Evolutionary conservation across 2,888 invertebrate species (phyloP).

Genomic region (Ophraella communa): DNA sequence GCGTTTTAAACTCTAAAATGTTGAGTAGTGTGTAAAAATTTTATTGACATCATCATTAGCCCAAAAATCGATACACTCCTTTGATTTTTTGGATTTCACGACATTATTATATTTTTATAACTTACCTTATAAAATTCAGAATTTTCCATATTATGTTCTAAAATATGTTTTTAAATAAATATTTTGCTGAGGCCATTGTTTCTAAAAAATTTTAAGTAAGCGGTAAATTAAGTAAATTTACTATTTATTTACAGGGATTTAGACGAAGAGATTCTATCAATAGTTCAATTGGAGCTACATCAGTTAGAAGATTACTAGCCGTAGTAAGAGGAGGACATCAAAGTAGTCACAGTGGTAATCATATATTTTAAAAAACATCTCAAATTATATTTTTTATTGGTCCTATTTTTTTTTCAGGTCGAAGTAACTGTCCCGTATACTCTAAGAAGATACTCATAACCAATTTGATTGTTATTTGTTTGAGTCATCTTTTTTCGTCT

Average conservation of each 20-base stretch:
- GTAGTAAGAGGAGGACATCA: conserved; percentile 57
- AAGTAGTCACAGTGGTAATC: conserved; percentile 48
- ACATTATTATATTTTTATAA: too few species aligned
- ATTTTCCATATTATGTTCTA: too few species aligned
- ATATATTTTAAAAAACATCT: not conserved
- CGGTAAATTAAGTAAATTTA: conserved; percentile 56
- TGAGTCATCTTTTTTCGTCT: conserved; percentile 69
- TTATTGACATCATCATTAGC: too few species aligned
- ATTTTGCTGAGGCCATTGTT: too few species aligned
- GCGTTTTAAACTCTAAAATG: too few species aligned
- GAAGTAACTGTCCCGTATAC: conserved; percentile 58
- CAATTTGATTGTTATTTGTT: conserved; percentile 65
- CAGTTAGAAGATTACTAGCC: conserved; percentile 76
- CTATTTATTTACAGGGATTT: conserved; percentile 62
- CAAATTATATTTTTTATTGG: too few species aligned
- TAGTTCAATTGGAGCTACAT: conserved; percentile 78
- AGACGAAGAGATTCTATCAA: conserved; percentile 73
- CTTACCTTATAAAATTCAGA: too few species aligned
- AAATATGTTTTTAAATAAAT: too few species aligned
- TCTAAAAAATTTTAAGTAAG: too few species aligned
- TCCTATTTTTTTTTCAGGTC: conserved; percentile 31
- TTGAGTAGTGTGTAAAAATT: too few species aligned
- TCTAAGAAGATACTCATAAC: conserved; percentile 61
- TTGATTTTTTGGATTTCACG: too few species aligned
- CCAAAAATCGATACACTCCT: too few species aligned